Base-by-base conservation (phyloP, 2,797 vertebrate species). In the Trichosurus vulpecula region DNA sequence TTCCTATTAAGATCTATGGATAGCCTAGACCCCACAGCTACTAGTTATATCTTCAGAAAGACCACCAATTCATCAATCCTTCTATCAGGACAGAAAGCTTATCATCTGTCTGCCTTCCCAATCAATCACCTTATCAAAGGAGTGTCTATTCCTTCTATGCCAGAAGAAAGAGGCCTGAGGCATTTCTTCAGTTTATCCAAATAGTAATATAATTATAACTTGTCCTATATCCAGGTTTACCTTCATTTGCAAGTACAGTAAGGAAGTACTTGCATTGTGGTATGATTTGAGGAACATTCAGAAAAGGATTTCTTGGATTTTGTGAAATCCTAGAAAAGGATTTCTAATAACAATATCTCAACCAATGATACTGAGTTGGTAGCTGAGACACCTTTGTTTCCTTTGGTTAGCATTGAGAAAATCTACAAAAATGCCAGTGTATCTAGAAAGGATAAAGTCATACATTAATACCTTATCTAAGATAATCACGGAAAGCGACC, bases 41-140 rank as follows among this genome's bases (percentile, higher is more conserved):
- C 74, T 27, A 81, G 74, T 81, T 81, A 81, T n/a, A 92, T 58
- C 95, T 54, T 66, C 3, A 87, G 51, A 94, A 54, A 94, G 58
- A 54, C 19, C 1, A 96, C 1, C 0, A 2, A 9, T 90, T 74
- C 2, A 9, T 92, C 6, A 22, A 41, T 94, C 54, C 25, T 53
- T 97, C 51, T 9, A 91, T 74, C 31, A 12, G 54, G 89, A 51
- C n/a, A 57, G 25, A 81, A 96, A 90, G 2, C 16, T 30, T 54
- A 93, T 25, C 27, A 74, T 8, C 6, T 61, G 0, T 95, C 31
- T 22, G 66, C 11, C 41, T 66, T 25, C 10, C 51, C 47, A 27
- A 95, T 14, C 11, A 81, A 93, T 81, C 1, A 41, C 0, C 58
- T 90, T 90, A 87, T 22, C 56, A 87, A 95, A 93, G 14, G 61